Evolutionary conservation across 2,797 vertebrate genomes (phyloP), one percentile per base, ranked within the genome.

Genomic region (Siniperca undulata): DNA sequence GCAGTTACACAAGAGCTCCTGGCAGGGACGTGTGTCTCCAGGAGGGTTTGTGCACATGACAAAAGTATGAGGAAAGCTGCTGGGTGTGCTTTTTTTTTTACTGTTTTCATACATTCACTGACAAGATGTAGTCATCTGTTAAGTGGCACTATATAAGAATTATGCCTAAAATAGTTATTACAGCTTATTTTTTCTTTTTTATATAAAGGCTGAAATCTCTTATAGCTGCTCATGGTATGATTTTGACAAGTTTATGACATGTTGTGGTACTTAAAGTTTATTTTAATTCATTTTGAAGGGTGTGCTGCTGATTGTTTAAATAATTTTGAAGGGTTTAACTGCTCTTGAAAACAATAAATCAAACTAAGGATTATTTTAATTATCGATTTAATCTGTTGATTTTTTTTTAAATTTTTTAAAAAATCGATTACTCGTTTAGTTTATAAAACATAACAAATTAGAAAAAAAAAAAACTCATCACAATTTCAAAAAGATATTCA

Each of bases 1-100:
- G 38, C 2, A 5, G 70, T 91, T 91, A 84, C 14, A 55, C 75
- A 89, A 90, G 46, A 78, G 80, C 72, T 81, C 17, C 60, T 55
- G 82, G 74, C 76, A 77, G 59, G 34, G 77, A 70, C 53, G 22
- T n/a, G 76, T 14, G 44, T 73, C 68, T 76, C 64, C 75, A 19
- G 71, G 20, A 70, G 70, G 34, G 62, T 78, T 69, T 42, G 83
- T 82, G 73, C 80, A 77, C 78, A 78, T 83, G 81, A 86, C 76
- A 38, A 19, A 77, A 76, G 71, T 82, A 66, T 83, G 84, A 85
- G 67, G 67, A 77, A 81, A 85, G 69, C 53, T 60, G 64, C 80
- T 46, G 72, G 24, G 16, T 65, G 81, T 53, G 46, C 42, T 58
- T 56, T 44, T 22, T 22, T 12, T 77, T 76, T 59, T 52, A 36